Evolutionary conservation across 2,113 vertebrate genomes (phyloP).

Genomic region (Vicugna pacos): DNA sequence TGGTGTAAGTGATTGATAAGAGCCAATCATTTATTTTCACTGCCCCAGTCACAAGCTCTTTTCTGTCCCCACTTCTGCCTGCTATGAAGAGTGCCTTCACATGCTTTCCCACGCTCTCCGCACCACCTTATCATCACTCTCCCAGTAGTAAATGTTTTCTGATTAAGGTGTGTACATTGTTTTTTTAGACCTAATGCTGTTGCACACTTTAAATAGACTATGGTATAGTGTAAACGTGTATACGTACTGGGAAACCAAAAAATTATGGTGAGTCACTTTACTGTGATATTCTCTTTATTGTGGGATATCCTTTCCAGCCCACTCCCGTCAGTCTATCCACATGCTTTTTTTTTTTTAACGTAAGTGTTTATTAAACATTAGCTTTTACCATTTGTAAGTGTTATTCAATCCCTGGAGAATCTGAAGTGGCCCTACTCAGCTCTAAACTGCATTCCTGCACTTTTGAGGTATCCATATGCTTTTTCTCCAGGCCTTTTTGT

Average conservation of each 20-base stretch:
- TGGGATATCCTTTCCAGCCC: no score
- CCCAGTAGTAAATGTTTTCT: neutral
- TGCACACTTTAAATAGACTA: neutral
- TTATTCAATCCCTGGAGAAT: no score
- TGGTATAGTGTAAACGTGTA: neutral
- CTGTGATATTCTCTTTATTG: neutral
- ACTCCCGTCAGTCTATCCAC: no score
- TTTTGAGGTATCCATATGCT: no score
- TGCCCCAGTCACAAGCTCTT: conserved; percentile 64
- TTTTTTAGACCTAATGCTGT: neutral
- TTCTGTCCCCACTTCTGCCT: conserved; percentile 49
- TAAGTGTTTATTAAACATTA: no score
- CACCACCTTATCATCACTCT: neutral
- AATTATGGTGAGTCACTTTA: neutral
- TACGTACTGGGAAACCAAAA: neutral
- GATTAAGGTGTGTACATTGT: neutral
- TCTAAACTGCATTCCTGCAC: no score
- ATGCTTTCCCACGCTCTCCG: neutral
- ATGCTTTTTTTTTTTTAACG: no score
- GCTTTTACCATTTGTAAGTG: no score
- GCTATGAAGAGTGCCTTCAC: neutral
- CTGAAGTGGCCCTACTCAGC: no score
- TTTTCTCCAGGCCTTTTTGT: no score
- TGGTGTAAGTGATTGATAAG: conserved; percentile 72
- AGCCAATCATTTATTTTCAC: conserved; percentile 79